A percentile compares a stretch with the other conserved stretches of the same genome.
Evolutionary conservation across 2,797 vertebrate species (phyloP).

Genomic region (Lacerta viridis): DNA sequence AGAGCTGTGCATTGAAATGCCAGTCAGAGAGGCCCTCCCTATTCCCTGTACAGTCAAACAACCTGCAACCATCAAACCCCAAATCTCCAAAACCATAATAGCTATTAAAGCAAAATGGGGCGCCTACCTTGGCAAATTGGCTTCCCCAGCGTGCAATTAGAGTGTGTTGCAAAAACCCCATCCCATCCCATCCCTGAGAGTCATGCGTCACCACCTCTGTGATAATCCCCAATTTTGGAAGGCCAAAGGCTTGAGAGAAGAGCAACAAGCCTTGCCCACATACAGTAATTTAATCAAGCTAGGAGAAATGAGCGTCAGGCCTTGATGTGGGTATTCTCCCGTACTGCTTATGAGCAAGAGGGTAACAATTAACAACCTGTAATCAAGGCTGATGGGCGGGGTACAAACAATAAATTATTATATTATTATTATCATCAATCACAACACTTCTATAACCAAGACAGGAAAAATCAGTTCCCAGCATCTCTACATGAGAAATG

Average conservation of each 20-base stretch:
- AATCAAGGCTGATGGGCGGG: background rate
- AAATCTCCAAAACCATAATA: background rate
- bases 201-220: slow-evolving; percentile 8
- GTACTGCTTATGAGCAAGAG: background rate
- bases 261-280: too few relatives aligned
- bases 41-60: background rate
- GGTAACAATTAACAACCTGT: accelerated
- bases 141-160: slow-evolving; percentile 43
- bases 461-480: background rate
- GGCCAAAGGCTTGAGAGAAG: background rate
- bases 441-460: background rate
- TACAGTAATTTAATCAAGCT: background rate
- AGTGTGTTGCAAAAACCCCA: background rate
- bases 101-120: background rate
- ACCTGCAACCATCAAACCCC: background rate
- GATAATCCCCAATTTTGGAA: slow-evolving; percentile 21
- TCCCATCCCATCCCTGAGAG: slow-evolving; percentile 4
- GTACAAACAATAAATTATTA: too few relatives aligned
- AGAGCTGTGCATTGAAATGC: background rate
- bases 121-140: background rate
- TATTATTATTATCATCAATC: background rate
- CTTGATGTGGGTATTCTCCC: background rate
- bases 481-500: background rate
- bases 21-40: background rate
- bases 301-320: background rate